Base-by-base conservation (phyloP, 2,888 invertebrate species). In the Diadegma fenestrale region DNA sequence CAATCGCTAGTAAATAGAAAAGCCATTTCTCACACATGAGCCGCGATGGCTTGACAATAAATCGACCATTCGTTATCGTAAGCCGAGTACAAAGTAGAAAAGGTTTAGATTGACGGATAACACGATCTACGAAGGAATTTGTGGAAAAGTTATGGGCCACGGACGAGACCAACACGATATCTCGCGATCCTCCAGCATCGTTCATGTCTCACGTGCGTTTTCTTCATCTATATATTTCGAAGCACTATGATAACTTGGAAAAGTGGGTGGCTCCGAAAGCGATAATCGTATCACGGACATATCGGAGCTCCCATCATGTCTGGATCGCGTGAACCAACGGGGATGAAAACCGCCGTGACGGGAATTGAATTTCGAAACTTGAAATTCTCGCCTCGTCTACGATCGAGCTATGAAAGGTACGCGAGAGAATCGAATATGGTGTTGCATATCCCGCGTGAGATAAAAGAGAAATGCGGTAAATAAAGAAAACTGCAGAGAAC, bases 281-380 rank as follows among this genome's bases (percentile, higher is more conserved):
- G 85, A 85, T 85, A 85, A 85, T 85, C 79, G 80, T 75, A 85
- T 85, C 82, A 82, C 80, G 72, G 82, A 82, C 66, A 83, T 79
- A 85, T 85, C 82, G 85, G 61, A 61, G 80, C 45, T 77, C 77
- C 85, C 72, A 85, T 85, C 85, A 85, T 85, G 68, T 75, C 66
- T 17, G 33, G 66, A 73, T 75, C 75, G 68, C 71, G 85, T 77
- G 79, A 76, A 76, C 80, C 72, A 63, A 69, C 58, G 66, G 26
- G 69, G 33, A 58, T 10, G 61, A 43, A 51, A 54, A 61, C 45
- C 54, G 22, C 58, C 69, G 72, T 41, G 77, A 72, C 77, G 82
- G 82, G 72, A 85, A 85, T 85, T 85, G 82, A 85, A 85, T 85
- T 85, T 85, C 77, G 77, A 72, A 85, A 85, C 80, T 85, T 82